These are phyloP conservation scores for Molossus molossus DNA, from an alignment of 2,797 vertebrate genomes.

Conservation along the genomic window DNA sequence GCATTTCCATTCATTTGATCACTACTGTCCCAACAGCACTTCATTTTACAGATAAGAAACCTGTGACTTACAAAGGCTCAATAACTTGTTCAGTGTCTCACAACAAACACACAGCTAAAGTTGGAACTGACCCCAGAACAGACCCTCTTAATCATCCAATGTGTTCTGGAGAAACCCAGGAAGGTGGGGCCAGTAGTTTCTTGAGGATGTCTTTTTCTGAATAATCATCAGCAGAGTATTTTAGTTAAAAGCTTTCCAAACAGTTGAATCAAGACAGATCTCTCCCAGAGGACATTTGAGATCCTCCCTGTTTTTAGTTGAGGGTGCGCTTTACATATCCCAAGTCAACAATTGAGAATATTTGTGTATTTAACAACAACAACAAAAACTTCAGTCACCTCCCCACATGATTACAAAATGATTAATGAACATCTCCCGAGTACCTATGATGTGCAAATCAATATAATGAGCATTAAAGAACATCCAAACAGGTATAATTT, in stretches of 20 bases:
- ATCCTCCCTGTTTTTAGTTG: neutral
- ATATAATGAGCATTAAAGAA: neutral
- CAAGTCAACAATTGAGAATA: neutral
- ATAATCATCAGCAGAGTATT: neutral
- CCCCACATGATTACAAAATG: neutral
- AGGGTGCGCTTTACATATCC: neutral
- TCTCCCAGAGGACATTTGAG: neutral
- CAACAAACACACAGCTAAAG: neutral
- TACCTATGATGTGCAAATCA: neutral
- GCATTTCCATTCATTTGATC: neutral
- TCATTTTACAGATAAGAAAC: neutral
- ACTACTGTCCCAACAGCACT: fast-evolving
- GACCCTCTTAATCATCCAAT: neutral
- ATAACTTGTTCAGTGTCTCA: neutral
- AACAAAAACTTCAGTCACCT: neutral
- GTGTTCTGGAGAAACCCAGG: neutral
- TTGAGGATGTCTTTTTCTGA: neutral
- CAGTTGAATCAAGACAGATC: neutral
- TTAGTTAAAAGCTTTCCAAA: constrained; percentile 39
- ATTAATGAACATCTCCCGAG: neutral
- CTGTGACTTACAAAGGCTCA: neutral
- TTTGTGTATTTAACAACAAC: neutral
- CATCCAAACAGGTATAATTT: neutral
- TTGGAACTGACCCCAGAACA: neutral
- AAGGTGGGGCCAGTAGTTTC: neutral